A percentile compares a stretch with the other conserved stretches of the same genome.
Evolutionary conservation across 1,140 invertebrate genomes (phyloP).

Genomic region (Chymomyza costata): DNA sequence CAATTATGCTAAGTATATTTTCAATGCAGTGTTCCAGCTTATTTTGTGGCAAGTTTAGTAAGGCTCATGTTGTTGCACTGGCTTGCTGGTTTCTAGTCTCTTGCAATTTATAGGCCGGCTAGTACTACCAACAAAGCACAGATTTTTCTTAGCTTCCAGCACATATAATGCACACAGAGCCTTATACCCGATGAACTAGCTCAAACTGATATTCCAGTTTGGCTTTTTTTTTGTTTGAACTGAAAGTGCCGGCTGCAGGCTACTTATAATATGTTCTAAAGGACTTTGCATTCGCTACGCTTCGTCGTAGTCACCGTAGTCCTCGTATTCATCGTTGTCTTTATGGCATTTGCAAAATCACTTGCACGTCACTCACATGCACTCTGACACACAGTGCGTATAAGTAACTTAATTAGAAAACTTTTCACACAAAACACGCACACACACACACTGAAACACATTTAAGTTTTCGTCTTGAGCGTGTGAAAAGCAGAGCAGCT

Average conservation of each 20-base stretch:
- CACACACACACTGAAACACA: constrained; percentile 12
- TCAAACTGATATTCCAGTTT: constrained; percentile 47
- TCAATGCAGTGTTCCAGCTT: constrained; percentile 35
- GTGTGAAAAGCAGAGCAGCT: constrained; percentile 16
- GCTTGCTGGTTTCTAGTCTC: constrained; percentile 28
- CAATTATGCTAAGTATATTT: constrained; percentile 71
- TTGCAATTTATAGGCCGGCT: too few relatives aligned
- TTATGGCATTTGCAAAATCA: constrained; percentile 56
- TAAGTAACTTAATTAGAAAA: constrained; percentile 73
- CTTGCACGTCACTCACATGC: constrained; percentile 69
- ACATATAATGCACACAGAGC: constrained; percentile 30
- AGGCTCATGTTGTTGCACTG: constrained; percentile 35
- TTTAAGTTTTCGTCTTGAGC: constrained; percentile 43
- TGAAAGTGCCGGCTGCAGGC: constrained; percentile 3
- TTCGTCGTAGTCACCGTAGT: constrained; percentile 23
- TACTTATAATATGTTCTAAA: constrained; percentile 10
- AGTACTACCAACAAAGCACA: too few relatives aligned
- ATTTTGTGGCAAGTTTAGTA: constrained; percentile 42
- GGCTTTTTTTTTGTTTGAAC: constrained; percentile 46
- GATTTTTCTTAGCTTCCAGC: constrained; percentile 18
- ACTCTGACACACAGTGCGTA: constrained; percentile 60
- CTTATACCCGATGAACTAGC: neutral
- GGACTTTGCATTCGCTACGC: constrained; percentile 32
- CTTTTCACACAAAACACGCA: constrained; percentile 25
- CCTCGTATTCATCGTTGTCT: constrained; percentile 16